Evolutionary conservation across 2,888 invertebrate genomes (phyloP).

Genomic region (Dorcus hopei): DNA sequence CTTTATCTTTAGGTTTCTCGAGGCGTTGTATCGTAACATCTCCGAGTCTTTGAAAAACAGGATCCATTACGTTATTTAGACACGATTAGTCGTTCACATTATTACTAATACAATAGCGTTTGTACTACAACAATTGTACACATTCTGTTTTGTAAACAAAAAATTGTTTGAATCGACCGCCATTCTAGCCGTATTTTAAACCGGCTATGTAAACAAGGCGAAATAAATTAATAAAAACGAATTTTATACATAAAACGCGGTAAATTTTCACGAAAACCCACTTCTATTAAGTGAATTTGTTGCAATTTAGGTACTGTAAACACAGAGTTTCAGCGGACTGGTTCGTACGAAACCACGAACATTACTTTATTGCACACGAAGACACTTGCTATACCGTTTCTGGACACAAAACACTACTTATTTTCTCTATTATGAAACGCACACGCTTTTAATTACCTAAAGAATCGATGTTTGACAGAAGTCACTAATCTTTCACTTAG

Average conservation of each 20-base stretch:
- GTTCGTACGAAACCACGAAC: too few species aligned
- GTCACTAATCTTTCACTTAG: background rate
- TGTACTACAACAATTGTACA: conserved; percentile 3
- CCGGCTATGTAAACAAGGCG: conserved; percentile 32
- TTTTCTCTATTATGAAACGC: too few species aligned
- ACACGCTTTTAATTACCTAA: background rate
- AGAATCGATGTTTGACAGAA: background rate
- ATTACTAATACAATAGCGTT: background rate
- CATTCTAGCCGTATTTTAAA: conserved; percentile 31
- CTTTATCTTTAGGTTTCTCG: conserved; percentile 41
- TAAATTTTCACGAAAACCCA: too few species aligned
- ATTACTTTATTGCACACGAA: too few species aligned
- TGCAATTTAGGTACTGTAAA: too few species aligned
- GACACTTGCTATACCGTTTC: too few species aligned
- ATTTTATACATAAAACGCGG: background rate
- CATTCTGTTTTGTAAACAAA: conserved; percentile 14
- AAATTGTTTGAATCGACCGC: conserved; percentile 38
- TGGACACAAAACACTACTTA: too few species aligned
- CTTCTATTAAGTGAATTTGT: too few species aligned
- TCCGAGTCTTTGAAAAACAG: conserved; percentile 56
- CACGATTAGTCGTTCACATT: conserved; percentile 12
- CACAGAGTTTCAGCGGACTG: too few species aligned
- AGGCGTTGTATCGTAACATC: conserved; percentile 60
- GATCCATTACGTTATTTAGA: conserved; percentile 47
- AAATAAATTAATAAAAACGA: background rate